Evolutionary conservation across 2,888 invertebrate genomes (phyloP), one percentile per base, ranked within the genome.

Genomic region (Agriotes lineatus): DNA sequence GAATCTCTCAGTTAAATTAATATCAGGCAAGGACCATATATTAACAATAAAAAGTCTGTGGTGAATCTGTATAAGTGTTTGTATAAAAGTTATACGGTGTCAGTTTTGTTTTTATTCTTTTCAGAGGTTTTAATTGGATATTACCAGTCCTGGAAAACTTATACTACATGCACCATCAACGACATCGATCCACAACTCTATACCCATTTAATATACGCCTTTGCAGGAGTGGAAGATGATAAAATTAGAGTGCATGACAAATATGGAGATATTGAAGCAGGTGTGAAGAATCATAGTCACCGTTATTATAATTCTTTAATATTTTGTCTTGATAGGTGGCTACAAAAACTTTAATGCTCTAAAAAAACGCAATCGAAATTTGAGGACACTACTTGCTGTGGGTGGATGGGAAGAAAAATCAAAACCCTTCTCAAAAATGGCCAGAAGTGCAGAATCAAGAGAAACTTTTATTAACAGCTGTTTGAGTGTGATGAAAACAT

Each of bases 181-280:
- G n/a, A n/a, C n/a, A n/a, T n/a, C n/a, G n/a, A n/a, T n/a, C n/a
- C n/a, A n/a, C 2, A 14, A 19, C 79, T 87, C 1, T 88, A 87
- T 77, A 86, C 87, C 0, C 87, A 88, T 78, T 72, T 87, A 1
- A 82, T 88, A 3, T 88, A 87, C 74, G 81, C 86, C 7, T 88
- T 88, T 77, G 85, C 86, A 45, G 87, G 87, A 0, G 77, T 89
- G 9, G 81, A 86, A 68, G n/a, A 44, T 14, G 10, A 22, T 12
- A 1, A 10, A 1, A 2, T 58, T 4, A 19, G 25, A 12, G 25
- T 42, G 9, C 39, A 42, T 12, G 58, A 58, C n/a, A n/a, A 5
- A 6, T 42, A 12, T 7, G 58, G 58, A 12, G 58, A 58, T 14
- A 30, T 57, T n/a, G n/a, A n/a, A n/a, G n/a, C n/a, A n/a, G n/a